Base-by-base conservation (phyloP, 2,113 vertebrate genomes). In the Ariopsis seemanni region DNA sequence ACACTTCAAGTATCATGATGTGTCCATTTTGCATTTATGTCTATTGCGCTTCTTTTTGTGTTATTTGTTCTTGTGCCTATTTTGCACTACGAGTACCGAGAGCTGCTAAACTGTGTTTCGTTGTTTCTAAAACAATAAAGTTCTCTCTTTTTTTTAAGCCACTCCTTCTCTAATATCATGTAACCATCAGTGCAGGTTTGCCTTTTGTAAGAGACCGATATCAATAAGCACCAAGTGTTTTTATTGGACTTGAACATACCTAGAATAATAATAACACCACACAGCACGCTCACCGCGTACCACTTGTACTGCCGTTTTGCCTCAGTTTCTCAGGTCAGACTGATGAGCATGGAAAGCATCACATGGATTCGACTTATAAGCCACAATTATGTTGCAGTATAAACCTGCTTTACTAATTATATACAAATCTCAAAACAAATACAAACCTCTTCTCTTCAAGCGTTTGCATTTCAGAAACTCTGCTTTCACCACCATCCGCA, bases 301-400 rank as follows among this genome's bases (percentile, higher is more conserved):
- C 12, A 15, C 20, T 12, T 65, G 25, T 65, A n/a, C 20, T 72
- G 1, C 8, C 3, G 15, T 42, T 50, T 50, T 50, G 20, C 4
- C 42, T 75, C 20, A 22, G 57, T 84, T 55, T 84, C n/a, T 34
- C 50, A 89, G 75, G 95, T 95, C 93, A 95, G 95, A 97, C 96
- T 97, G 97, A 97, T 48, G 95, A 96, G 98, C 97, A 94, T 95
- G 93, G 96, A 97, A 99, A 97, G 96, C 96, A 95, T 97, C 96
- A 96, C 94, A 95, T 94, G 90, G 92, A 94, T 95, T 93, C 72
- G 15, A 75, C 15, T 60, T 63, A 27, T 65, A 27, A 62, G n/a
- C 18, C 83, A 57, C 22, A 58, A 69, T 58, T 62, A 85, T 62
- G 42, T 74, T 63, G 60, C 84, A 20, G 20, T 57, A n/a, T 63